Conservation (phyloP, 2,888 invertebrate species). For the Hydraecia micacea region DNA sequence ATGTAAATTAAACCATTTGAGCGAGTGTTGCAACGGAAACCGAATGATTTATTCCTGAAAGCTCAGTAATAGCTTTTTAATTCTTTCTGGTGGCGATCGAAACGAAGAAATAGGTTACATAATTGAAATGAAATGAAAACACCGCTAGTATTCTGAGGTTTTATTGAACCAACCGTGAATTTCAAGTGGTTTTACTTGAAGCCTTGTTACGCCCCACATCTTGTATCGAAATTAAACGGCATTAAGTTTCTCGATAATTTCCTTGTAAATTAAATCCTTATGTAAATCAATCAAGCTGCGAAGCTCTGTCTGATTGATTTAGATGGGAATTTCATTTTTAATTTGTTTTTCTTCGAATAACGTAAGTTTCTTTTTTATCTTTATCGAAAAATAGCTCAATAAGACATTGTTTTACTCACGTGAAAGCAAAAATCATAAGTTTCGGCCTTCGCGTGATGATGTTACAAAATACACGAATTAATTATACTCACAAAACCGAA, state of each 20-base stretch:
- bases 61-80: constrained; percentile 78
- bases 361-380: constrained; percentile 7
- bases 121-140: constrained; percentile 30
- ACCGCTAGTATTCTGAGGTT: constrained; percentile 3
- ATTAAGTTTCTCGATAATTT: constrained; percentile 20
- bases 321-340: constrained; percentile 4
- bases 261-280: constrained; percentile 31
- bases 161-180: constrained; percentile 6
- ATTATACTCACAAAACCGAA: constrained; percentile 51
- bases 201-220: not conserved
- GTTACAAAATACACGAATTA: constrained; percentile 44
- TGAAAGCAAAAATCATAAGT: not conserved
- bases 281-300: constrained; percentile 27
- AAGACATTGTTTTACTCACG: not conserved
- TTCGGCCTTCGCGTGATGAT: constrained; percentile 4
- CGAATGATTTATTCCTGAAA: constrained; percentile 78
- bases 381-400: not conserved
- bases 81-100: constrained; percentile 73
- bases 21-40: constrained; percentile 76
- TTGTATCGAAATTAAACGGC: constrained; percentile 17
- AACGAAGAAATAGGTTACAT: constrained; percentile 65
- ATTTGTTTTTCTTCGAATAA: constrained; percentile 6
- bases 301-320: constrained; percentile 1
- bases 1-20: constrained; percentile 81
- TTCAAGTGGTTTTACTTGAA: constrained; percentile 7